Base-by-base conservation (phyloP, 2,797 vertebrate species). In the Clarias platycephalus region DNA sequence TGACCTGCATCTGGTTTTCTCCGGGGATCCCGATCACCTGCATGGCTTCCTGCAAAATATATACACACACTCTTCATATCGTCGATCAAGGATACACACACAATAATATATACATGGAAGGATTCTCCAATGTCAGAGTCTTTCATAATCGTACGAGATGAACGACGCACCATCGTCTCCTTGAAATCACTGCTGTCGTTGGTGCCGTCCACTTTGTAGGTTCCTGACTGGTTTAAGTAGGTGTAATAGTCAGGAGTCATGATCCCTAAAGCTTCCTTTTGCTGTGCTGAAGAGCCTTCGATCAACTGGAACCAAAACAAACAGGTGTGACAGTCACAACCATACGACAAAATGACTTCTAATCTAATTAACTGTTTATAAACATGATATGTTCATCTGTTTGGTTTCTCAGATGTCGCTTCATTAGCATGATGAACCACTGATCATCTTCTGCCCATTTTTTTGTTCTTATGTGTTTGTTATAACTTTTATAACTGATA, bases 161-260 rank as follows among this genome's bases (percentile, higher is more conserved):
- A 26, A 28, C 1, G 3, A 53, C 53, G 0, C 53, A 89, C 88
- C 88, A 87, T 89, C 1, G 88, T 89, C 85, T 99, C 98, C 0
- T 91, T 92, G 90, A 98, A 99, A 82, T 99, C 97, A 0, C 93
- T 96, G 87, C 90, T 94, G 89, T 99, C 98, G 0, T 99, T 96
- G 0, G 97, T 99, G 74, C 96, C 97, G 1, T 99, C 98, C 88
- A 99, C 98, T 87, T 97, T 96, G 91, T 97, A 98, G 0, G 97
- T 98, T 84, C 97, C 97, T 0, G 97, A 97, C 90, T 99, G 97
- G 94, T 97, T 98, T 91, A 99, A 94, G 93, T 99, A 99, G 93
- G 93, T 96, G 86, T 98, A 99, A 91, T 99, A 99, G 83, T 99
- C 97, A 0, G 96, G 96, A 6, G 93, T 97, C 95, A 97, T 97